Conservation (phyloP, 2,113 vertebrate genomes). For the Gallinago undulata region DNA sequence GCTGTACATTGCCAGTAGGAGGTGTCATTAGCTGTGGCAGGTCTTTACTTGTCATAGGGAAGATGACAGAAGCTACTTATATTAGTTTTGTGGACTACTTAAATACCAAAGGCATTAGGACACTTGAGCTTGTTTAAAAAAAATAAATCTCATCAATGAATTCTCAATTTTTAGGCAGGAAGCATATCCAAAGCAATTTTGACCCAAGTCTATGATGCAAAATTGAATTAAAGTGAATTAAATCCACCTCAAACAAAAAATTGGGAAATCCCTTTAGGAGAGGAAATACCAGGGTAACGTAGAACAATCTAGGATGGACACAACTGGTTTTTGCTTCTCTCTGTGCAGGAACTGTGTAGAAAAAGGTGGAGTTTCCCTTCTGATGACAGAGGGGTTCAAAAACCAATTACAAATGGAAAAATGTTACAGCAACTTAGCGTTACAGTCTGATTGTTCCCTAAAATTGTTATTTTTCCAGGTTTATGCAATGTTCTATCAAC, state of each 20-base stretch:
- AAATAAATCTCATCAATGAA: slow-evolving; percentile 8
- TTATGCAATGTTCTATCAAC: background rate
- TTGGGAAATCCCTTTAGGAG: background rate
- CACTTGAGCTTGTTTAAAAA: background rate
- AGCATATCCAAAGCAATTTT: background rate
- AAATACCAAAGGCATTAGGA: slow-evolving; percentile 10
- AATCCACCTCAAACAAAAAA: background rate
- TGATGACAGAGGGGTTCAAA: background rate
- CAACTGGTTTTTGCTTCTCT: background rate
- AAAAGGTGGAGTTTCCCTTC: background rate
- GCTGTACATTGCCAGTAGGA: slow-evolving; percentile 64
- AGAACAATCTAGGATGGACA: background rate
- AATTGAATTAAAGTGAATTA: background rate
- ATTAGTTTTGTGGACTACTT: slow-evolving; percentile 64
- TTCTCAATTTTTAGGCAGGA: slow-evolving; percentile 52
- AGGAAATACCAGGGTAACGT: background rate
- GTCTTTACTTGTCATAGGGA: slow-evolving; percentile 56
- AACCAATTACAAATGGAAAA: background rate
- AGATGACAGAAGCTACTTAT: slow-evolving; percentile 62
- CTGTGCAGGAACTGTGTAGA: background rate
- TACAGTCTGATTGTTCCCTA: background rate
- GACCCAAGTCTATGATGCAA: background rate
- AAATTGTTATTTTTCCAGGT: background rate
- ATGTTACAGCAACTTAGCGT: background rate
- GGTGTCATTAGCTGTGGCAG: slow-evolving; percentile 48